Base-by-base conservation (phyloP, 23 tunicate genomes). In the Ciona savignyi region DNA sequence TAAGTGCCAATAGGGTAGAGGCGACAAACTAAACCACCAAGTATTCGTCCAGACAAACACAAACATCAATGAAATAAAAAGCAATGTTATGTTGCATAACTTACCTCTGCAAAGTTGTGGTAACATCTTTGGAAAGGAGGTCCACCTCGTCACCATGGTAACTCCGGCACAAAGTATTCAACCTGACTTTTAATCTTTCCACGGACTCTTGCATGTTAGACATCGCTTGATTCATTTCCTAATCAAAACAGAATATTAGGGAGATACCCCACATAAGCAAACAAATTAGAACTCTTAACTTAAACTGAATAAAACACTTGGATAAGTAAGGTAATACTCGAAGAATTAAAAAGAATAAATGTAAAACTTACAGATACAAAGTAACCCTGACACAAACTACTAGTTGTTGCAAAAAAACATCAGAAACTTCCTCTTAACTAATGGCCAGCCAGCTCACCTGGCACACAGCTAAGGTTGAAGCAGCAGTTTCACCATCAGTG, bases 81-180 rank as follows among this genome's bases (percentile, higher is more conserved):
- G n/a, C 27, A 65, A 11, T 65, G 70, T 9, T 65, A 23, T 25
- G n/a, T 15, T 65, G n/a, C 23, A 15, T 65, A 23, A 23, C 4
- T 32, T 19, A 86, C 93, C 76, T 74, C 42, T 86, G 93, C 20
- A 86, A 30, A 28, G 85, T 30, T 4, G 68, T 24, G 2, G 93
- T 86, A 28, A 86, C 93, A 48, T 75, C 31, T 61, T 78, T 77
- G 25, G 89, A 89, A 26, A 89, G 31, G 29, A 60, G 35, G 33
- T 80, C 81, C n/a, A 84, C 67, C 29, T 84, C 86, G 22, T 70
- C 66, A 31, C 78, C 84, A 25, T 87, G 90, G 67, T 91, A 85
- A 1, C 79, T 74, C 2, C 97, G 86, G 42, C 93, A 91, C 73
- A 91, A 63, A 20, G 65, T 70, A 32, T 91, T 91, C 60, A 91